These are phyloP conservation scores for Sinodicranocentrus sp. DNA, from an alignment of 2,888 invertebrate species.

Conservation along the genomic window DNA sequence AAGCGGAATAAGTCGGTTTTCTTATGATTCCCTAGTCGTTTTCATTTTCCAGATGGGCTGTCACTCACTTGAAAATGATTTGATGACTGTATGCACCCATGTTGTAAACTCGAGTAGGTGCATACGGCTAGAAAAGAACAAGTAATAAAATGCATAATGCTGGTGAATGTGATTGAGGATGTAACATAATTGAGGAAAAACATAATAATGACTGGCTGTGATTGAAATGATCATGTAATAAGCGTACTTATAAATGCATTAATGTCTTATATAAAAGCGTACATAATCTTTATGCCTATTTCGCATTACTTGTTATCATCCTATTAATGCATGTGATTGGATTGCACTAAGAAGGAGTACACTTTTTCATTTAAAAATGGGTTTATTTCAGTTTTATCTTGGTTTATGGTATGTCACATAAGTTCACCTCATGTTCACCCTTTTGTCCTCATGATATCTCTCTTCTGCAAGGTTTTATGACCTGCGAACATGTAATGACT, in stretches of 20 bases:
- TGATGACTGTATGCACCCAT: no score
- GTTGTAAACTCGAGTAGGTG: no score
- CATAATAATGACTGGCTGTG: no score
- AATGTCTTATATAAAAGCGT: background rate
- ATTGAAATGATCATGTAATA: constrained; percentile 1
- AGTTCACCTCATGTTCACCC: constrained; percentile 13
- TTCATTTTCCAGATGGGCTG: background rate
- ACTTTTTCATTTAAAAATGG: background rate
- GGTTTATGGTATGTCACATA: constrained; percentile 27
- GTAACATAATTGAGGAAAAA: no score
- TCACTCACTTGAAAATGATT: background rate
- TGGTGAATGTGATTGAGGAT: no score
- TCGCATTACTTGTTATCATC: constrained; percentile 11
- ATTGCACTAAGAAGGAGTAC: background rate
- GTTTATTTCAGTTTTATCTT: constrained; percentile 20
- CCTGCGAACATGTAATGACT: constrained; percentile 35
- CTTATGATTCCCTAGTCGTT: background rate
- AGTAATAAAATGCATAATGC: no score
- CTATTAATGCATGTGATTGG: background rate
- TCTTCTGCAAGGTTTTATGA: constrained; percentile 31
- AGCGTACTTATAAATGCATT: constrained; percentile 30
- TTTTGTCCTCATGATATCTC: background rate
- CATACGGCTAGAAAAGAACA: no score
- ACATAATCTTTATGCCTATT: constrained; percentile 31
- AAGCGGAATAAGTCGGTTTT: background rate